phyloP scores from a whole-genome alignment of 2,797 vertebrate species.

The Tarsius wallacei region DNA sequence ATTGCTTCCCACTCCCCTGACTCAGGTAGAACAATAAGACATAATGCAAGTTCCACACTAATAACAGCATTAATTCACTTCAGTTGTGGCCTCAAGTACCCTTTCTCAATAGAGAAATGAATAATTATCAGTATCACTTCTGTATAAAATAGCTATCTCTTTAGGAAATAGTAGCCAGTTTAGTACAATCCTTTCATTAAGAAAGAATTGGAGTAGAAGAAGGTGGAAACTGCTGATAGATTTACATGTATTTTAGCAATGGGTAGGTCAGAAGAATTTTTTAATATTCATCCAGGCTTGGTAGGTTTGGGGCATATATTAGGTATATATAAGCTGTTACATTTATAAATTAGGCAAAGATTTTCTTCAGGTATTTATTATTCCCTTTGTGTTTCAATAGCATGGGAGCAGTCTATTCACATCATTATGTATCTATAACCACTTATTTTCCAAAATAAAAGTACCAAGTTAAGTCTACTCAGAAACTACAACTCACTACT shows the following conservation, averaged over 20 bases:
- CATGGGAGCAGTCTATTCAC: background rate
- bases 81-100: background rate
- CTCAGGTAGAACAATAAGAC: slow-evolving; percentile 44
- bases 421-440: background rate
- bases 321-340: slow-evolving; percentile 41
- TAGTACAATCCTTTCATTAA: slow-evolving; percentile 38
- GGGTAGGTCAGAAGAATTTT: background rate
- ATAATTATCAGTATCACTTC: slow-evolving; percentile 63
- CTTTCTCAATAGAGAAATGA: slow-evolving; percentile 46
- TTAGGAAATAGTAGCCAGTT: slow-evolving; percentile 59
- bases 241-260: background rate
- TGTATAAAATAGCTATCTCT: background rate
- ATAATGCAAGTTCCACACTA: slow-evolving; percentile 16
- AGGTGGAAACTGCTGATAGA: background rate
- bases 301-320: background rate
- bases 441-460: slow-evolving; percentile 51
- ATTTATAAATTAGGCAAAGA: slow-evolving; percentile 55
- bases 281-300: background rate
- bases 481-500: slow-evolving; percentile 22
- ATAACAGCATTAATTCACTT: slow-evolving; percentile 62
- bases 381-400: background rate
- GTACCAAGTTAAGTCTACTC: slow-evolving; percentile 41
- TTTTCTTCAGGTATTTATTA: slow-evolving; percentile 11
- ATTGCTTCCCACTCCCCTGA: slow-evolving; percentile 34
- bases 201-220: background rate